Evolutionary conservation across 92 coral and sea anemone species (phyloP).

Genomic region (Parazoanthus swiftii): DNA sequence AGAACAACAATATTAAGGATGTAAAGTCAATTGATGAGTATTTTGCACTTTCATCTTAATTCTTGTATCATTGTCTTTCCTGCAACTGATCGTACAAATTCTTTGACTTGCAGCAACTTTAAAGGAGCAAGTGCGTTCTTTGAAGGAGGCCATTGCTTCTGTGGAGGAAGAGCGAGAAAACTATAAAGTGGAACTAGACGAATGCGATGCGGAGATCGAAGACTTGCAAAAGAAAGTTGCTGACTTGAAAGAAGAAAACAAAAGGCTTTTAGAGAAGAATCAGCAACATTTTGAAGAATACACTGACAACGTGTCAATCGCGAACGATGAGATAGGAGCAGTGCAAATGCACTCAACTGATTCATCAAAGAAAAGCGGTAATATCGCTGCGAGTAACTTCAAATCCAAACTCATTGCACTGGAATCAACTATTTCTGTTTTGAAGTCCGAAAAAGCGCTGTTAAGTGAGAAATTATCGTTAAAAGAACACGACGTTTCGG

Average conservation of each 20-base stretch:
- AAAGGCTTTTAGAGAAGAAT: constrained; percentile 13
- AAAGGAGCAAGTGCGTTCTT: constrained; percentile 38
- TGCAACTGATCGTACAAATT: background rate
- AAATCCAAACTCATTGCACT: constrained; percentile 49
- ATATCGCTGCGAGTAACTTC: constrained; percentile 11
- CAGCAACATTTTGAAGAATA: background rate
- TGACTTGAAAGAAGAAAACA: constrained; percentile 57
- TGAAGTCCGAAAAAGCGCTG: constrained; percentile 66
- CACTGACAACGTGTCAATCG: background rate
- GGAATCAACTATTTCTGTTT: constrained; percentile 59
- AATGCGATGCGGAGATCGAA: constrained; percentile 59
- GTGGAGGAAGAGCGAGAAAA: constrained; percentile 51
- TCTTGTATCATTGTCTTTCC: background rate
- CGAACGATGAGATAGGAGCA: background rate
- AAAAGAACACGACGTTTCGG: constrained; percentile 49
- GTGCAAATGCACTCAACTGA: background rate
- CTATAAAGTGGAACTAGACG: constrained; percentile 56
- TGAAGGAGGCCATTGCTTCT: constrained; percentile 40
- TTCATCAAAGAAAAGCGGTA: background rate
- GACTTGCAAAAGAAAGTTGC: constrained; percentile 66
- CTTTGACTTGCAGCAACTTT: constrained; percentile 45
- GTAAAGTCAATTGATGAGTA: no score
- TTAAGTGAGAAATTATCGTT: constrained; percentile 60
- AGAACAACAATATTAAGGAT: no score
- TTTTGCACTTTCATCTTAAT: no score